Base-by-base conservation (phyloP, 1,140 invertebrate genomes). In the Stenopsyche tienmushanensis region DNA sequence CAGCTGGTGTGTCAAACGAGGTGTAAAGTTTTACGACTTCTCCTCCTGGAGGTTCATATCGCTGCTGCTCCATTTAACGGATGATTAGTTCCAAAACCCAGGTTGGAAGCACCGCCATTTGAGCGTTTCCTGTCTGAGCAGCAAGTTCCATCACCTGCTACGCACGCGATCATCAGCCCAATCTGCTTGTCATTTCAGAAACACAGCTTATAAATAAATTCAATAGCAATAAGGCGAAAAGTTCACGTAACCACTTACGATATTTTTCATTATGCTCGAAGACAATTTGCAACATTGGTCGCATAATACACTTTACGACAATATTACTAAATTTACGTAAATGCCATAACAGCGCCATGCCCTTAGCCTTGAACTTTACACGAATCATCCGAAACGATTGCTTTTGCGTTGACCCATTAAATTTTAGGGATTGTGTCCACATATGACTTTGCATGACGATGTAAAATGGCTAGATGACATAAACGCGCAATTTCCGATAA, bases 1-100 rank as follows among this genome's bases (percentile, higher is more conserved):
- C 54, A 57, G 54, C 54, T 23, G 41, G 54, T 57, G 41, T 42
- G 34, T 34, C 44, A 25, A 57, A 26, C 54, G 8, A 57, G 21
- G 54, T 57, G 41, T 57, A 42, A 57, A 57, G 21, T 41, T 57
- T 57, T 42, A 54, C 52, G 52, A 49, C 45, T 25, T 25, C 17
- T 23, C 23, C n/a, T n/a, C n/a, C n/a, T n/a, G n/a, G n/a, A n/a
- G n/a, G 34, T 39, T 39, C 7, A n/a, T n/a, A 39, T 8, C 34
- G n/a, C n/a, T 39, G 34, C 34, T 39, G 34, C 34, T n/a, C 34
- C 34, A 39, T 39, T 39, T 39, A 39, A n/a, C 34, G 34, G 34
- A 39, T 39, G 34, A 39, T 39, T 39, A 39, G 34, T 39, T 39
- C 34, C 34, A n/a, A 39, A 39, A n/a, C 7, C 34, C n/a, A n/a